A percentile compares a stretch with the other conserved stretches of the same genome.
phyloP scores from a whole-genome alignment of 2,888 invertebrate species.

The Xestia c-nigrum region DNA sequence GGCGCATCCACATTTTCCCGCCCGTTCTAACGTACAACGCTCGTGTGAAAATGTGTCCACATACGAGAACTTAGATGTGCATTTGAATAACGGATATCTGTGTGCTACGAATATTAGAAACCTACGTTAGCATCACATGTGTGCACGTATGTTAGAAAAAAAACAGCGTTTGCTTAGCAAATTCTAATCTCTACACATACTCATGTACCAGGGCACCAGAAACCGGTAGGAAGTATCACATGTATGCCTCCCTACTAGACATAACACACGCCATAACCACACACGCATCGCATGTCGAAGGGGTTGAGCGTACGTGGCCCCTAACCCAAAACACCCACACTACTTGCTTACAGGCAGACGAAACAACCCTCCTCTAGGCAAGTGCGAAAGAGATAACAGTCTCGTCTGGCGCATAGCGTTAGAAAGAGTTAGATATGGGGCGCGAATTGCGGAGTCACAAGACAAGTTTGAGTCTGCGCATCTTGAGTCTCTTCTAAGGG shows the following conservation, averaged over 20 bases:
- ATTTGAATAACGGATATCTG: conserved; percentile 66
- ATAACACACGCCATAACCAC: conserved; percentile 85
- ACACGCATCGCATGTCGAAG: conserved; percentile 85
- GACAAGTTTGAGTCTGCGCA: conserved; percentile 87
- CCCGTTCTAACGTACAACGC: conserved; percentile 67
- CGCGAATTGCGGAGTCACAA: conserved; percentile 76
- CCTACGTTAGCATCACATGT: conserved; percentile 77
- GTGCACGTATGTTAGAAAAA: conserved; percentile 86
- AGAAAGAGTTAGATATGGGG: conserved; percentile 84
- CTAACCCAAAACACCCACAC: conserved; percentile 79
- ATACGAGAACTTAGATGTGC: conserved; percentile 70
- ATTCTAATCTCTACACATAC: conserved; percentile 91
- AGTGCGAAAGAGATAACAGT: conserved; percentile 78
- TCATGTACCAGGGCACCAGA: conserved; percentile 86
- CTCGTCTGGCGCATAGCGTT: conserved; percentile 68
- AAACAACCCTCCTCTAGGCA: conserved; percentile 80
- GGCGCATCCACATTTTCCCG: conserved; percentile 61
- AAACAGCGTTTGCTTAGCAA: conserved; percentile 88
- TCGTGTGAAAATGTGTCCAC: conserved; percentile 73
- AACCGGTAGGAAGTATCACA: conserved; percentile 80
- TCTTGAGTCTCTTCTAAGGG: conserved; percentile 86
- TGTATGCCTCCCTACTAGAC: conserved; percentile 84
- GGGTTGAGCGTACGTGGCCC: conserved; percentile 84
- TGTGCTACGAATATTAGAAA: conserved; percentile 73
- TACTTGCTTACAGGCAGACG: conserved; percentile 64